Evolutionary conservation across 2,797 vertebrate genomes (phyloP).

Genomic region (Sebastes minor): DNA sequence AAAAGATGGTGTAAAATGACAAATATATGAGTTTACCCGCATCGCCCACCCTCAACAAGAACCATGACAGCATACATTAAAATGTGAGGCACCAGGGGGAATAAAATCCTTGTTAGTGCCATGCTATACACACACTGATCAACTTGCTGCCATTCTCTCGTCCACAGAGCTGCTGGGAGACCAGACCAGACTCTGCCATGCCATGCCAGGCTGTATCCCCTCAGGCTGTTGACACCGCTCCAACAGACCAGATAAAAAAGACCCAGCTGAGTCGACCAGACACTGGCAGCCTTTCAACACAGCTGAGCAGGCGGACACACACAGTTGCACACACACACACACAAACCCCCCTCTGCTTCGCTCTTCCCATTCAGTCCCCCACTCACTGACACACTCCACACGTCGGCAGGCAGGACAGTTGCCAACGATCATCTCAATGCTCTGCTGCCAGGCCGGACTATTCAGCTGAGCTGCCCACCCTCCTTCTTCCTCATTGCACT

Average conservation of each 20-base stretch:
- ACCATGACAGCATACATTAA: neutral
- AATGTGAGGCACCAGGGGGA: neutral
- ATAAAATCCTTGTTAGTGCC: neutral
- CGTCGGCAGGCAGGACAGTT: conserved; percentile 54
- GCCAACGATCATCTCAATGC: conserved; percentile 64
- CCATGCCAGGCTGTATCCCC: conserved; percentile 60
- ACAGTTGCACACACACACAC: conserved; percentile 15
- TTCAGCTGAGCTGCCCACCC: conserved; percentile 39
- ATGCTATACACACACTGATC: conserved; percentile 40
- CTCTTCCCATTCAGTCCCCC: conserved; percentile 48
- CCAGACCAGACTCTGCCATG: conserved; percentile 45
- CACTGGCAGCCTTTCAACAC: conserved; percentile 77
- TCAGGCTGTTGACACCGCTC: conserved; percentile 76
- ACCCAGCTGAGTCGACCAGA: conserved; percentile 75
- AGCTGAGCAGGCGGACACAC: conserved; percentile 69
- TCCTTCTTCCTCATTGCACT: conserved; percentile 22
- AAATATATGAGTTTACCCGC: neutral
- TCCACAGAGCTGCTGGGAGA: conserved; percentile 48
- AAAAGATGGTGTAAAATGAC: no score
- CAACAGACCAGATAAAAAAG: conserved; percentile 78
- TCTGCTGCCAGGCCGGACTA: conserved; percentile 44
- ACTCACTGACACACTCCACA: conserved; percentile 65
- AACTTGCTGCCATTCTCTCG: conserved; percentile 36
- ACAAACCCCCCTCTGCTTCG: conserved; percentile 15
- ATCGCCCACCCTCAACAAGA: neutral